These are phyloP conservation scores for Bruchidius siliquastri DNA, from an alignment of 2,888 invertebrate species.

Conservation along the genomic window DNA sequence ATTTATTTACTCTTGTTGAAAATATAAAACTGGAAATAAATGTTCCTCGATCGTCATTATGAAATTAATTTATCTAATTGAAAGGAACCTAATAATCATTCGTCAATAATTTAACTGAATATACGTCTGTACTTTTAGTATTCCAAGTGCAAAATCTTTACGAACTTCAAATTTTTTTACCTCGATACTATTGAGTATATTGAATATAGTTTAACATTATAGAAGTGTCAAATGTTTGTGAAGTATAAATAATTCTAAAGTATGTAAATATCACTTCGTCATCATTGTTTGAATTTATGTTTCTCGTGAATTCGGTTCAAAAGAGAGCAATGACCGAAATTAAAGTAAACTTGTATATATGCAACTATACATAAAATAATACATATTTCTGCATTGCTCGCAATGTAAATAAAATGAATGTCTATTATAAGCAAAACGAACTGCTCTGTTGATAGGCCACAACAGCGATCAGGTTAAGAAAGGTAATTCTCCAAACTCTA, in stretches of 20 bases:
- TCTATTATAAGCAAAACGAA: neutral
- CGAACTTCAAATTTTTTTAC: too few species aligned
- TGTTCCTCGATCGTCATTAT: too few species aligned
- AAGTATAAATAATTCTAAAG: neutral
- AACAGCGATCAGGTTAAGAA: neutral
- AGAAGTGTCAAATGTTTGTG: neutral
- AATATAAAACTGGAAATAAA: too few species aligned
- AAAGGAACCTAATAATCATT: too few species aligned
- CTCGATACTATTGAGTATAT: too few species aligned
- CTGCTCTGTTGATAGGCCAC: neutral
- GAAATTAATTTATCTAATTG: too few species aligned
- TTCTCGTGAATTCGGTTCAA: neutral
- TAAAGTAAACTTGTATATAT: neutral
- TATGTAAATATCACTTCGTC: neutral
- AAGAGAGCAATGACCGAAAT: neutral
- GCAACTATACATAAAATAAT: neutral
- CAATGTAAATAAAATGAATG: neutral
- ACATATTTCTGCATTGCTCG: neutral
- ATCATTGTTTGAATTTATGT: neutral
- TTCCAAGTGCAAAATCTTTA: too few species aligned
- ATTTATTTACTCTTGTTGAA: too few species aligned
- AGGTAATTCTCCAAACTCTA: neutral
- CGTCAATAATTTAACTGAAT: too few species aligned
- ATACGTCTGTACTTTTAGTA: too few species aligned
- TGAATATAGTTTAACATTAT: too few species aligned